Base-by-base conservation (phyloP, 1,140 invertebrate species). In the Zaprionus davidi region DNA sequence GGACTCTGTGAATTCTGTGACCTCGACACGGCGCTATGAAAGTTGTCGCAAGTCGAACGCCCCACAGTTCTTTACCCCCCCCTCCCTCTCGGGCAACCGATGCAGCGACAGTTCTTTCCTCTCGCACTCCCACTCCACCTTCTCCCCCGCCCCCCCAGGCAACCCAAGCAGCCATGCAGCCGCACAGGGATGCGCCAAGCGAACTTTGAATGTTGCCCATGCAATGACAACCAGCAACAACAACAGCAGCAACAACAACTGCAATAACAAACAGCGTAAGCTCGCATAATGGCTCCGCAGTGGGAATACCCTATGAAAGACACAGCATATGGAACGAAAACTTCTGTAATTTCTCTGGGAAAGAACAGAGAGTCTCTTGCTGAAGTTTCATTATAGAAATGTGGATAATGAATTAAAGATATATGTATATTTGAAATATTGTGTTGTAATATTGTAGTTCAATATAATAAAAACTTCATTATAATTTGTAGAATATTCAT, bases 1-100 rank as follows among this genome's bases (percentile, higher is more conserved):
- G 64, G 49, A 59, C 64, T 72, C 77, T 76, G 80, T 63, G 82
- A 86, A 87, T 87, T 87, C 57, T 80, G 65, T 88, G 84, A 84
- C 84, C 84, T 88, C 84, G 70, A 67, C 67, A 71, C 66, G 66
- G 83, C 83, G 74, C 77, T 76, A 72, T 83, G 63, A 72, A 87
- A 83, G 71, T 72, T 87, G 78, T 88, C 74, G 55, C 81, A 68
- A 78, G 62, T 67, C 63, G 67, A 67, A 76, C 62, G 78, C 26
- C 65, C 65, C 46, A 6, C 68, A 24, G n/a, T 24, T 59, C 9
- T 58, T 34, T 17, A 2, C 38, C 22, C 28, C 22, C 9, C 24
- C 31, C 20, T 20, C 20, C 20, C 20, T 5, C 22, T 22, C 51
- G 15, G 12, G 12, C 22, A 20, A 36, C 62, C 20, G 57, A 20